Evolutionary conservation across 1,140 invertebrate species (phyloP).

Genomic region (Colletes latitarsis): DNA sequence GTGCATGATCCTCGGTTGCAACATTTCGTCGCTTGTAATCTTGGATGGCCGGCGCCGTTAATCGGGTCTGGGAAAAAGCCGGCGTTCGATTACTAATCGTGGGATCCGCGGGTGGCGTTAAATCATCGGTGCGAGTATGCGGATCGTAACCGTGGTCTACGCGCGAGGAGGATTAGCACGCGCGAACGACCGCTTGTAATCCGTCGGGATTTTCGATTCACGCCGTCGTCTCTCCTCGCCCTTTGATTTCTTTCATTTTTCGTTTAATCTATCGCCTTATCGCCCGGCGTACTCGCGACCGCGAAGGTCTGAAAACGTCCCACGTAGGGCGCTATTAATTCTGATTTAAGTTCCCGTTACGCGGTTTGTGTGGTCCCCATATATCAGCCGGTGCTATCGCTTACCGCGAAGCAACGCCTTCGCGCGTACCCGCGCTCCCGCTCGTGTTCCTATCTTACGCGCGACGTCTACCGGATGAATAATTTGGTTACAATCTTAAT

Average conservation of each 20-base stretch:
- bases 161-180: conserved; percentile 5
- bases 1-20: not conserved
- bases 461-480: conserved; percentile 66
- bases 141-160: not conserved
- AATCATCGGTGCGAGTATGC: conserved; percentile 4
- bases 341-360: conserved; percentile 72
- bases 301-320: conserved; percentile 49
- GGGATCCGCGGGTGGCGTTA: not conserved
- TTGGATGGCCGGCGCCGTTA: conserved; percentile 1
- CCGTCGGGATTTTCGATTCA: not conserved
- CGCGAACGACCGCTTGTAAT: not conserved
- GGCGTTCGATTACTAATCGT: not conserved
- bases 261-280: conserved; percentile 23
- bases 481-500: conserved; percentile 73
- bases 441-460: conserved; percentile 53
- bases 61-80: not conserved
- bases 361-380: conserved; percentile 74
- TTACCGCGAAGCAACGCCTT: conserved; percentile 66
- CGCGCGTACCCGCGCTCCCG: conserved; percentile 57
- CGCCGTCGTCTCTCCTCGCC: not conserved
- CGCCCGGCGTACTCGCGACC: conserved; percentile 30
- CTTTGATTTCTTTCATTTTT: not conserved
- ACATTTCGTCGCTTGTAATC: conserved; percentile 9
- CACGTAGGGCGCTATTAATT: conserved; percentile 69
- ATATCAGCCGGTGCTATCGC: conserved; percentile 70